Evolutionary conservation across 2,797 vertebrate species (phyloP), one percentile per base, ranked within the genome.

Genomic region (Coreius guichenoti): DNA sequence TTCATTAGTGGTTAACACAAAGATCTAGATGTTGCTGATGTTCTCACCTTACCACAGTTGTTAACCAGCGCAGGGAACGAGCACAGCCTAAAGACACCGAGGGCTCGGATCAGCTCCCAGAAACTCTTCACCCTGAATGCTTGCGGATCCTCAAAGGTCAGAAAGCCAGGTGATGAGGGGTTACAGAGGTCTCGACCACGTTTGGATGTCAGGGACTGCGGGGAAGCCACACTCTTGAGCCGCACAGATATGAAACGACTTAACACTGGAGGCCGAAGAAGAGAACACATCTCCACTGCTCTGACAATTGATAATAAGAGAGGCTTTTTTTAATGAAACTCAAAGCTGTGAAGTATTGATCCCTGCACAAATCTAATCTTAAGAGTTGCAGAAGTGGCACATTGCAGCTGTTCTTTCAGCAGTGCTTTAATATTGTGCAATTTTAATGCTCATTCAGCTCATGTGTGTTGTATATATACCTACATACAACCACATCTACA

Each of bases 51-150:
- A 31, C 93, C 93, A 83, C 95, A 95, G 76, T 97, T 92, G 89
- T 95, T 95, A 43, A 97, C 95, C 90, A 98, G 88, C 11, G 91
- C 49, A 1, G 97, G 96, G 82, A 95, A 94, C 23, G 96, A 97
- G 82, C 97, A 98, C 45, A 98, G 90, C 29, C 80, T 88, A 45
- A 98, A 96, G 84, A 98, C 91, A 0, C 94, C 90, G 87, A 97
- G 90, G 0, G 96, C 96, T 14, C 97, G 93, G 0, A 93, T 69
- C 77, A 98, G 91, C 88, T 98, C 97, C 23, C 93, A 87, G 0
- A 89, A 85, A n/a, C 93, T 94, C 92, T 97, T 97, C 58, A 94
- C 94, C 73, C 89, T 93, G 89, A 98, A 97, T 6, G 95, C 96
- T 0, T 89, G 89, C 3, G 96, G 94, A 56, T 97, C 96, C 43